These are phyloP conservation scores for Sebastes minor DNA, from an alignment of 2,797 vertebrate species.

Conservation along the genomic window DNA sequence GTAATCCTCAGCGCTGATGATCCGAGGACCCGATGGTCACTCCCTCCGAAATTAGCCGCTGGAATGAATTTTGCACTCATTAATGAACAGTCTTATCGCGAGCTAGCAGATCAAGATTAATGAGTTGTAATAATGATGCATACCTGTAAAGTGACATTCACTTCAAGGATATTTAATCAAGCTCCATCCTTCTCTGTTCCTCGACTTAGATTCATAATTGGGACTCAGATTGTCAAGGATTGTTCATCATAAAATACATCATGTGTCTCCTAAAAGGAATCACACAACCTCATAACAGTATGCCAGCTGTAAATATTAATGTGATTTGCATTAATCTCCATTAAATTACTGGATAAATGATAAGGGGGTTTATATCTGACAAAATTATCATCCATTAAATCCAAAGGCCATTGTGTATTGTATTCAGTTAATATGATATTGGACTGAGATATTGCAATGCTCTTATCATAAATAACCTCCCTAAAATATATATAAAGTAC, in stretches of 20 bases:
- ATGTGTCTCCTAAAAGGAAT: slow-evolving; percentile 46
- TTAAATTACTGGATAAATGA: slow-evolving; percentile 56
- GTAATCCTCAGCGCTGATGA: slow-evolving; percentile 21
- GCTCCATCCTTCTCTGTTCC: slow-evolving; percentile 49
- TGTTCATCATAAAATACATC: slow-evolving; percentile 55
- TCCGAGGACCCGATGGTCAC: slow-evolving; percentile 59
- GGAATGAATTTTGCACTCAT: slow-evolving; percentile 62
- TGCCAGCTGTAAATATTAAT: slow-evolving; percentile 62
- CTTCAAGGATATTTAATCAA: slow-evolving; percentile 74
- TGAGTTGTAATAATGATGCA: slow-evolving; percentile 75
- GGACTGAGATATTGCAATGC: slow-evolving; percentile 13
- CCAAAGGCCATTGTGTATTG: slow-evolving; percentile 28
- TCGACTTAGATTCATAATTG: slow-evolving; percentile 51
- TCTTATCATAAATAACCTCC: slow-evolving; percentile 3
- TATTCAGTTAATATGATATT: slow-evolving; percentile 29
- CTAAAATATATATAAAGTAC: not conserved
- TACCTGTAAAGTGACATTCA: slow-evolving; percentile 71
- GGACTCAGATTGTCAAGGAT: slow-evolving; percentile 53
- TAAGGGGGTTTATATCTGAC: slow-evolving; percentile 47
- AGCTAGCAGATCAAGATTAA: slow-evolving; percentile 77
- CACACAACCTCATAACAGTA: slow-evolving; percentile 48
- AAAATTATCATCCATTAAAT: slow-evolving; percentile 39
- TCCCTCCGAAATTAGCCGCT: slow-evolving; percentile 57
- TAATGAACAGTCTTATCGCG: slow-evolving; percentile 72
- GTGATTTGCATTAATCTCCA: slow-evolving; percentile 63